Evolutionary conservation across 2,888 invertebrate genomes (phyloP).

Genomic region (Euzophera pinguis): DNA sequence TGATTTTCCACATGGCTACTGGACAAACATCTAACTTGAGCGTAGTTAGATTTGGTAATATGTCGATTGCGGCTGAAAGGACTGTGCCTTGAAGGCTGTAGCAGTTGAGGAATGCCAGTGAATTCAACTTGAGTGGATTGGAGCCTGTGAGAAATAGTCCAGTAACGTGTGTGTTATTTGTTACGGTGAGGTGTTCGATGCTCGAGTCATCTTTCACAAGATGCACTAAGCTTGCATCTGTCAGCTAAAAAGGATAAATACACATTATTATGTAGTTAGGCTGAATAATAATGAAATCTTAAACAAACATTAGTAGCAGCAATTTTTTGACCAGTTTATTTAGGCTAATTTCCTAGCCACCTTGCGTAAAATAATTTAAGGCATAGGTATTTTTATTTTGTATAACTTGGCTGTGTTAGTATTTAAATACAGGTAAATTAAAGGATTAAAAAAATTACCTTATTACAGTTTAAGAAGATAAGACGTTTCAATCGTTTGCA

Average conservation of each 20-base stretch:
- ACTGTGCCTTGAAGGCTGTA: slow-evolving; percentile 65
- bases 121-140: slow-evolving; percentile 42
- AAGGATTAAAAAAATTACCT: slow-evolving; percentile 38
- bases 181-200: slow-evolving; percentile 53
- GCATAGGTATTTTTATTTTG: too few species aligned
- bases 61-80: slow-evolving; percentile 51
- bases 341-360: too few species aligned
- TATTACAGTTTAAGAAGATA: slow-evolving; percentile 68
- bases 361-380: too few species aligned
- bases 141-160: slow-evolving; percentile 61
- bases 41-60: slow-evolving; percentile 46
- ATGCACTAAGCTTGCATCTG: slow-evolving; percentile 62
- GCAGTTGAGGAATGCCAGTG: slow-evolving; percentile 64
- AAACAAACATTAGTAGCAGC: too few species aligned
- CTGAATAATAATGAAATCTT: too few species aligned
- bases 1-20: slow-evolving; percentile 57
- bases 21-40: slow-evolving; percentile 60
- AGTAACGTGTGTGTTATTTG: slow-evolving; percentile 64
- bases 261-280: too few species aligned
- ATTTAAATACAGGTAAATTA: too few species aligned
- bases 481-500: slow-evolving; percentile 71
- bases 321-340: too few species aligned
- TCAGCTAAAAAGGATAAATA: slow-evolving; percentile 62
- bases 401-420: too few species aligned
- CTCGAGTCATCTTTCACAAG: slow-evolving; percentile 56